Evolutionary conservation across 2,888 invertebrate species (phyloP), one percentile per base, ranked within the genome.

Genomic region (Toxonevra muliebris): DNA sequence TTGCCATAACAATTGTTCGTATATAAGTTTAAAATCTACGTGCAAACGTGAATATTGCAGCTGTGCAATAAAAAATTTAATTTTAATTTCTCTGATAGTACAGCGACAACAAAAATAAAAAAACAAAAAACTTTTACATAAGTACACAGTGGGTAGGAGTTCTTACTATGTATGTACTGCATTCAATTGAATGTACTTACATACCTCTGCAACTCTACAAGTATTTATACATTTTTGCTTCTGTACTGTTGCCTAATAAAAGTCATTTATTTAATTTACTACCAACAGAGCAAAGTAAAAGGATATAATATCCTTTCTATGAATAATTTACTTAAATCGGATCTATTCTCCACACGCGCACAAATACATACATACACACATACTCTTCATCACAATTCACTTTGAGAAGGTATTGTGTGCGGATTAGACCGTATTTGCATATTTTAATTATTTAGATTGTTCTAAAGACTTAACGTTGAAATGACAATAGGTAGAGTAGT

Each of bases 241-340:
- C 59, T 52, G n/a, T n/a, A 40, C 58, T 65, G 15, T 57, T 30
- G 19, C 43, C 52, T 50, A 55, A 30, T 43, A 55, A 61, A 61
- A 61, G 50, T 61, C 57, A 61, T 66, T 66, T 50, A 66, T 40
- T 61, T 66, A 66, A 66, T 57, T 57, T 55, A 41, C 57, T 57
- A 50, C 57, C 50, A 19, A 43, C 15, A 15, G 10, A 57, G 30
- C 45, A 50, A 66, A 66, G 60, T 69, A 71, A 74, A 73, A 68
- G 74, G 69, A 72, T 75, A 70, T 73, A 55, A 75, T 73, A 66
- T 65, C 61, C 62, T 55, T 71, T 78, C 78, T 74, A 82, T 82
- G 81, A 82, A 81, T 82, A 82, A 82, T 83, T 82, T 81, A 83
- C 74, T 73, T 71, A 83, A 82, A 83, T 82, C 81, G 79, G 73